Conservation (phyloP, 2,797 vertebrate species). For the Manis crassicaudata region DNA sequence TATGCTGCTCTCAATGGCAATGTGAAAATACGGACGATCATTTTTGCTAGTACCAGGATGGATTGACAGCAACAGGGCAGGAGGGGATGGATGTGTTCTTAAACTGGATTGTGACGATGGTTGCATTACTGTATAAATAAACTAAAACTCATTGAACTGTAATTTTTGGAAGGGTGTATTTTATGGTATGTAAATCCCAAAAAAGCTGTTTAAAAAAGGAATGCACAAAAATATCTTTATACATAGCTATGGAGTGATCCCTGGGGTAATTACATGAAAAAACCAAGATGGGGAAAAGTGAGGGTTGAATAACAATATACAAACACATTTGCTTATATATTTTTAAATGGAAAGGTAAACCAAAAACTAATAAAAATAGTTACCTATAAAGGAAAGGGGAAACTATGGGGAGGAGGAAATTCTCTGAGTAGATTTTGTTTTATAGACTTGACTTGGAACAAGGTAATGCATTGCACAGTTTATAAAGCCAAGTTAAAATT, state of each 20-base stretch:
- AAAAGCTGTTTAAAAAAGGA: neutral
- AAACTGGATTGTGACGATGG: neutral
- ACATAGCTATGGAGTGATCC: too few relatives aligned
- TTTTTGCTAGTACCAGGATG: neutral
- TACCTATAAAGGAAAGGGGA: neutral
- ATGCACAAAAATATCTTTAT: neutral
- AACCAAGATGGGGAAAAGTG: neutral
- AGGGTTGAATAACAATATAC: neutral
- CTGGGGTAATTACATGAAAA: neutral
- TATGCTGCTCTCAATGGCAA: fast-evolving
- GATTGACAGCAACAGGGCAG: neutral
- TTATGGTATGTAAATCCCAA: neutral
- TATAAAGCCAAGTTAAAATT: conserved; percentile 1
- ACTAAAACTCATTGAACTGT: neutral
- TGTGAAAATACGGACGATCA: neutral
- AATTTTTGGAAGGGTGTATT: neutral
- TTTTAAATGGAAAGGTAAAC: neutral
- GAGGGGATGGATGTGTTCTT: neutral
- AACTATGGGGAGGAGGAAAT: neutral
- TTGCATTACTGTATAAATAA: neutral
- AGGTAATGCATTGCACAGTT: neutral
- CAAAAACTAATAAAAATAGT: neutral
- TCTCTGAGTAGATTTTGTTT: neutral
- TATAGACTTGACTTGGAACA: neutral
- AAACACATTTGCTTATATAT: neutral